These are phyloP conservation scores for Osmerus mordax DNA, from an alignment of 2,113 vertebrate genomes.

Conservation along the genomic window DNA sequence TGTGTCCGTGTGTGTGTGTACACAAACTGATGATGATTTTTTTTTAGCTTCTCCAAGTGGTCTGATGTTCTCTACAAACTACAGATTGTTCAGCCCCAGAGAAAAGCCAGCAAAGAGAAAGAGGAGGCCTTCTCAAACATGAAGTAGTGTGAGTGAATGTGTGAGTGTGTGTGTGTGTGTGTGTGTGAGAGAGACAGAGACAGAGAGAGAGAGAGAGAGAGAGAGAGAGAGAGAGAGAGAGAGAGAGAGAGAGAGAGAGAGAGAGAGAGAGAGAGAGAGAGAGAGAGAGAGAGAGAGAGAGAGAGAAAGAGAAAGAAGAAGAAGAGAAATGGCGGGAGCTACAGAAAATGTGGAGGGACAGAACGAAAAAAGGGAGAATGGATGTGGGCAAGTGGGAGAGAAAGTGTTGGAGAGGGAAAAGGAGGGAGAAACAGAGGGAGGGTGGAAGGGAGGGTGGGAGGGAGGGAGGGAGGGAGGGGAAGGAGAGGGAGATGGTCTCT, in stretches of 20 bases:
- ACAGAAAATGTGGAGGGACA: background rate
- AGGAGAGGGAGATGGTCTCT: conserved; percentile 2
- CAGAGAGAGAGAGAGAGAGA: background rate
- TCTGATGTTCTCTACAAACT: background rate
- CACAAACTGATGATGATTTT: background rate
- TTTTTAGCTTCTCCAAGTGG: background rate
- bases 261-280: too few relatives aligned
- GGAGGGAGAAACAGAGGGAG: background rate
- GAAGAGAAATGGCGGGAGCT: background rate
- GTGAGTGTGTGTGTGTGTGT: too few relatives aligned
- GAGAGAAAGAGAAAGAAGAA: background rate
- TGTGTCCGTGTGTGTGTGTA: too few relatives aligned
- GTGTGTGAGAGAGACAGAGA: background rate
- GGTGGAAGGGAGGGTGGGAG: background rate
- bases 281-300: too few relatives aligned
- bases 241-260: too few relatives aligned
- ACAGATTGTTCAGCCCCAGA: conserved; percentile 65
- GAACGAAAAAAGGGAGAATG: background rate
- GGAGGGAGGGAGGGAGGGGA: background rate
- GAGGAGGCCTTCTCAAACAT: background rate
- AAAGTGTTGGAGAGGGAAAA: background rate
- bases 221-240: too few relatives aligned
- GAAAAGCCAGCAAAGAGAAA: conserved; percentile 53
- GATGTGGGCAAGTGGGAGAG: background rate
- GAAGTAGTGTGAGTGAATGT: background rate